phyloP scores from a whole-genome alignment of 2,113 vertebrate genomes.

The Solenodon paradoxus region DNA sequence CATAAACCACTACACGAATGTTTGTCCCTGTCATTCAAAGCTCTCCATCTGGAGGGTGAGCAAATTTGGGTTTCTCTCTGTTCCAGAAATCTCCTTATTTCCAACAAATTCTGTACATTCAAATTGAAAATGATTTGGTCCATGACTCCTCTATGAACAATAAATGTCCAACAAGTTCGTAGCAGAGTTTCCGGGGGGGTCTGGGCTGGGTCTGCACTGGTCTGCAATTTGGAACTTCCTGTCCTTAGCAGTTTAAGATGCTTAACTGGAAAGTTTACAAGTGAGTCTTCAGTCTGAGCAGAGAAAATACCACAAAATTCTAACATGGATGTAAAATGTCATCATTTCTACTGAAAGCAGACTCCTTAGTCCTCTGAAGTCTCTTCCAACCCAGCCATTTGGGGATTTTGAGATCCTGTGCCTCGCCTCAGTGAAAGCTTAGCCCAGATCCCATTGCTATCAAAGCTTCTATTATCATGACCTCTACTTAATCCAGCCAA shows the following conservation, averaged over 20 bases:
- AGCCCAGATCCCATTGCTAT: background rate
- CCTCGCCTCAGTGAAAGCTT: background rate
- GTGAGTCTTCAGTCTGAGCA: background rate
- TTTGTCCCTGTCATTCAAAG: background rate
- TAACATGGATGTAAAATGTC: background rate
- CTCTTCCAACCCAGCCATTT: background rate
- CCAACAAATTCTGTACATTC: background rate
- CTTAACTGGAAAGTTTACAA: background rate
- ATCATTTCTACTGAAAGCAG: background rate
- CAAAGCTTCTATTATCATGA: conserved; percentile 25
- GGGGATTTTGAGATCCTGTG: background rate
- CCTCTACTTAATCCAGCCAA: conserved; percentile 3
- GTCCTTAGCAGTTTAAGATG: background rate
- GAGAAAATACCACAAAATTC: conserved; percentile 1
- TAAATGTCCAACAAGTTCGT: background rate
- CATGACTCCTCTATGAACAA: background rate
- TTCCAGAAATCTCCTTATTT: background rate
- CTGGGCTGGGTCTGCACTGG: background rate
- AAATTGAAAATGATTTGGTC: background rate
- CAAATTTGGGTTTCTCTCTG: background rate
- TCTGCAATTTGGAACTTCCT: background rate
- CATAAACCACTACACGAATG: background rate
- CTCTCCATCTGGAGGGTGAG: background rate
- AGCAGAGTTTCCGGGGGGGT: background rate
- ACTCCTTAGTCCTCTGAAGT: background rate